phyloP scores from a whole-genome alignment of 2,888 invertebrate genomes.

The Trissoscelio sp. region DNA sequence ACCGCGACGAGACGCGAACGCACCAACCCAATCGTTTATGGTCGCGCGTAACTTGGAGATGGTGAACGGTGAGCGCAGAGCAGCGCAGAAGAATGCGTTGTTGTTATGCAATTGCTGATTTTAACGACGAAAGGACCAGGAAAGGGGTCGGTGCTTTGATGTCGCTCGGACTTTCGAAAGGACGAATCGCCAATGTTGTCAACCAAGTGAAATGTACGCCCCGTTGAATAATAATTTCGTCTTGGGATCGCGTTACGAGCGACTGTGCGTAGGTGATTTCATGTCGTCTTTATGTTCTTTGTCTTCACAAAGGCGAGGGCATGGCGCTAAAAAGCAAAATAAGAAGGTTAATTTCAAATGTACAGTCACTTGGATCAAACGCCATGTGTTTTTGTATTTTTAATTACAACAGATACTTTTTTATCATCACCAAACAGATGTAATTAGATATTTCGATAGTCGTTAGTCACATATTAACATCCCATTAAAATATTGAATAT shows the following conservation, averaged over 20 bases:
- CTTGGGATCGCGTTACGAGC: conserved; percentile 2
- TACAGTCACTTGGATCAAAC: neutral
- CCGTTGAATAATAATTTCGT: conserved; percentile 18
- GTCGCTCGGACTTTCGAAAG: conserved; percentile 14
- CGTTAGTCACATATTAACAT: neutral
- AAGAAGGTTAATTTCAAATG: neutral
- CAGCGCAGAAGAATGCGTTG: no score
- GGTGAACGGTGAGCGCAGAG: conserved; percentile 27
- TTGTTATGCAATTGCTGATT: conserved; percentile 42
- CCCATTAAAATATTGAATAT: no score
- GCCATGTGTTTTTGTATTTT: conserved; percentile 5
- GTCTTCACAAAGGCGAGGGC: neutral
- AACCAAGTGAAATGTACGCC: conserved; percentile 21
- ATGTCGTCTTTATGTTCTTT: conserved; percentile 5
- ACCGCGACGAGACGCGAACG: conserved; percentile 42
- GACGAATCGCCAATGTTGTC: conserved; percentile 14
- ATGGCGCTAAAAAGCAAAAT: neutral
- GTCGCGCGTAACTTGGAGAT: conserved; percentile 12
- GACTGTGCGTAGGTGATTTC: conserved; percentile 28
- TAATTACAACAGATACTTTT: neutral
- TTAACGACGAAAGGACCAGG: conserved; percentile 24
- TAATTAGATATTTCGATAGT: conserved; percentile 4
- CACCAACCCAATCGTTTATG: conserved; percentile 30
- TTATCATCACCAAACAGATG: neutral
- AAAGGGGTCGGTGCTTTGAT: conserved; percentile 17